These are phyloP conservation scores for Umimayanthus chanpuru DNA, from an alignment of 92 coral and sea anemone genomes.

Conservation along the genomic window DNA sequence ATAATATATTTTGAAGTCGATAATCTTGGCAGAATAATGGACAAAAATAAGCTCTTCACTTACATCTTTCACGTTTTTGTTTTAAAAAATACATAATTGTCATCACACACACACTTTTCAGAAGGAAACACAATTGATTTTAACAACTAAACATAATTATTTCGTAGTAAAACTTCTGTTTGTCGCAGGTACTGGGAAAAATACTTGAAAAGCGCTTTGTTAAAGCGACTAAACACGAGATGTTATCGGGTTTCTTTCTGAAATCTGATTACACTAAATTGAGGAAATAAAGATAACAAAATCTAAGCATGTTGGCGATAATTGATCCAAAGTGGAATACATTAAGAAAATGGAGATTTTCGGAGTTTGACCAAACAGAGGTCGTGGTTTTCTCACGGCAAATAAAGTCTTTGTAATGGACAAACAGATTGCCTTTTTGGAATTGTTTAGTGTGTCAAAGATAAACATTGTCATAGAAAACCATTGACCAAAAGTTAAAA, in stretches of 20 bases:
- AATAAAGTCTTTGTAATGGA: constrained; percentile 4
- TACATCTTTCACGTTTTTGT: neutral
- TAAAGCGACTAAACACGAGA: neutral
- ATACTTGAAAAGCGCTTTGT: neutral
- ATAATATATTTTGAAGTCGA: no score
- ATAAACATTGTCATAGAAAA: neutral
- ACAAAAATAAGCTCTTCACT: neutral
- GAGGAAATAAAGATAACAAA: constrained; percentile 1
- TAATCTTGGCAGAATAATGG: neutral
- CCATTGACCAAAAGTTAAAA: neutral
- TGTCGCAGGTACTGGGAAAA: neutral
- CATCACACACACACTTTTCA: neutral
- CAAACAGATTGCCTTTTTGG: neutral
- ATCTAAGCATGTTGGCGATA: neutral
- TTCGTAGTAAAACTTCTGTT: neutral
- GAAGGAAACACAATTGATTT: neutral
- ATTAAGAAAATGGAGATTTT: neutral
- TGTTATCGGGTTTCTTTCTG: constrained; percentile 6
- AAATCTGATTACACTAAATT: neutral
- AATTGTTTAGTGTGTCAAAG: neutral
- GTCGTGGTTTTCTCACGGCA: neutral
- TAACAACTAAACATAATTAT: neutral
- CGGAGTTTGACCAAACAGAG: neutral
- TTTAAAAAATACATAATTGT: neutral
- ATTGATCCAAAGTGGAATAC: neutral